Evolutionary conservation across 1,140 invertebrate species (phyloP).

Genomic region (Andricus grossulariae): DNA sequence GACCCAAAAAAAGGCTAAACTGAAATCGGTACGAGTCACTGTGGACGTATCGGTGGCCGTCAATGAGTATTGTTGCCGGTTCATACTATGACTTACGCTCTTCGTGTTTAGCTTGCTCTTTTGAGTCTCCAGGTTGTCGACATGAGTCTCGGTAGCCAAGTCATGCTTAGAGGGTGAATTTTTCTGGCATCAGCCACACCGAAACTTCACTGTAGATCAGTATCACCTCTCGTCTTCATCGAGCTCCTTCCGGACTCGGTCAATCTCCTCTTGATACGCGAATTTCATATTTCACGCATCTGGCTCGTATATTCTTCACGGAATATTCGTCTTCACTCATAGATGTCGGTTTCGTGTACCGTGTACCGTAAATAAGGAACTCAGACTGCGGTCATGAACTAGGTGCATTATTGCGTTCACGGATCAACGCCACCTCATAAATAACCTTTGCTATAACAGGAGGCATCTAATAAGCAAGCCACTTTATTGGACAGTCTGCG

Average conservation of each 20-base stretch:
- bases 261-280: too few species aligned
- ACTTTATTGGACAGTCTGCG: conserved; percentile 50
- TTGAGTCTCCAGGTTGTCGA: conserved; percentile 62
- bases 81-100: conserved; percentile 71
- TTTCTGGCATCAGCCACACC: conserved; percentile 49
- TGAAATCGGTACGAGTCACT: conserved; percentile 65
- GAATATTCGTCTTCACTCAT: neutral
- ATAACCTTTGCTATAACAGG: conserved; percentile 38
- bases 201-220: conserved; percentile 33
- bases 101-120: conserved; percentile 70
- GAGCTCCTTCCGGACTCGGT: too few species aligned
- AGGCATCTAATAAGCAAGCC: conserved; percentile 45
- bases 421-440: conserved; percentile 23
- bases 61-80: conserved; percentile 72
- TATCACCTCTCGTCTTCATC: neutral
- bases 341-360: neutral
- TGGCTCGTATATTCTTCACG: too few species aligned
- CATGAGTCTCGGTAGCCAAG: conserved; percentile 59
- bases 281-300: too few species aligned
- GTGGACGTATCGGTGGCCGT: conserved; percentile 56
- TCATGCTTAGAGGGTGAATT: conserved; percentile 72
- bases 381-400: neutral
- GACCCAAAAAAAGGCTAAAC: conserved; percentile 40
- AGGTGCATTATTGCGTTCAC: neutral
- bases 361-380: neutral